These are phyloP conservation scores for Drosophila acutilabella DNA, from an alignment of 2,888 invertebrate species.

Conservation along the genomic window DNA sequence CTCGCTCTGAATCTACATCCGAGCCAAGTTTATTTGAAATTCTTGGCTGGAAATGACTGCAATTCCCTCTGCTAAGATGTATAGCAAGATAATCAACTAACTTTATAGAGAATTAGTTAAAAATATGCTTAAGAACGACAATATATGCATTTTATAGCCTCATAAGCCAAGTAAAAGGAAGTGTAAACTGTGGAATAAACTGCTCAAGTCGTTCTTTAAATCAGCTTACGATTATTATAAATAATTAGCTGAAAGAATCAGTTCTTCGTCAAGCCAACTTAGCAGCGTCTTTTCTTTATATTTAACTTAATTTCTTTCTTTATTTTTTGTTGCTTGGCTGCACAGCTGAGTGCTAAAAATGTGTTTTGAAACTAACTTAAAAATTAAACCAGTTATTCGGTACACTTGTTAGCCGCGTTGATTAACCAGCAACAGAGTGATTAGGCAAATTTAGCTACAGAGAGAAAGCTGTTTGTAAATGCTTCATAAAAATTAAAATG, in stretches of 20 bases:
- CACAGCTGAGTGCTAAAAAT: slow-evolving; percentile 17
- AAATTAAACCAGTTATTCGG: slow-evolving; percentile 18
- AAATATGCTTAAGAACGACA: not conserved
- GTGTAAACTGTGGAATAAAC: not conserved
- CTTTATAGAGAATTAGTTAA: not conserved
- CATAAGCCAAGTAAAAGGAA: not conserved
- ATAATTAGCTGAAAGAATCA: slow-evolving; percentile 3
- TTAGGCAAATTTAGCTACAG: slow-evolving; percentile 33
- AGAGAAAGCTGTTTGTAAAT: slow-evolving; percentile 52
- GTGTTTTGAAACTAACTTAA: slow-evolving; percentile 7
- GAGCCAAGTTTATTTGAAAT: slow-evolving; percentile 1
- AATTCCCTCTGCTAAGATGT: not conserved
- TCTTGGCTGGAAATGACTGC: not conserved
- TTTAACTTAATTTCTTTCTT: no score
- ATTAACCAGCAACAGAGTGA: slow-evolving; percentile 16
- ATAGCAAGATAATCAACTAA: not conserved
- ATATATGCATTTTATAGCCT: not conserved
- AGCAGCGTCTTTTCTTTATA: not conserved
- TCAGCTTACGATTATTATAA: slow-evolving; percentile 1
- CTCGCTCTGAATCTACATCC: not conserved
- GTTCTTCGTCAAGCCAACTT: slow-evolving; percentile 15
- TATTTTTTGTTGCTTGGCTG: slow-evolving; percentile 12
- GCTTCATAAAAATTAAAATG: slow-evolving; percentile 20
- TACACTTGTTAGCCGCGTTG: slow-evolving; percentile 21
- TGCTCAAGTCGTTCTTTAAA: not conserved